A percentile compares a stretch with the other conserved stretches of the same genome.
Evolutionary conservation across 1,140 invertebrate genomes (phyloP).

Genomic region (Pseudobourletiella spinata): DNA sequence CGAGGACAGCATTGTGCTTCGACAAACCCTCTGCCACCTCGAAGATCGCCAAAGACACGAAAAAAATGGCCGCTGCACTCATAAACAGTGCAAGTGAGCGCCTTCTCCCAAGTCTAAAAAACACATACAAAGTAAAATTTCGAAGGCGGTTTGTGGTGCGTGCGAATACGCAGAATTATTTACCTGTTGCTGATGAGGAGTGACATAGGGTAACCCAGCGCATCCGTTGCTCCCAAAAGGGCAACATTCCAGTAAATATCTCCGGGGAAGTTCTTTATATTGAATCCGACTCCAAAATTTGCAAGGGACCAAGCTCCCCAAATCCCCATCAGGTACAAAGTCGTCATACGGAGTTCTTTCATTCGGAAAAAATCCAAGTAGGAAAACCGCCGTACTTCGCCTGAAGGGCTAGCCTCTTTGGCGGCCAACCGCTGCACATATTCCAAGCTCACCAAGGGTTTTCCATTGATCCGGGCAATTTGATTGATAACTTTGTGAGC

Average conservation of each 20-base stretch:
- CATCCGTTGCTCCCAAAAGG: conserved; percentile 19
- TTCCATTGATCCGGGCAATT: conserved; percentile 28
- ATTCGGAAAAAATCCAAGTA: conserved; percentile 29
- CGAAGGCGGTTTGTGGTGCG: neutral
- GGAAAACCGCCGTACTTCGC: neutral
- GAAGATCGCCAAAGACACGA: conserved; percentile 25
- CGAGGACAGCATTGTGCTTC: neutral
- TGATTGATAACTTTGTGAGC: conserved; percentile 24
- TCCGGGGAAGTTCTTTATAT: conserved; percentile 27
- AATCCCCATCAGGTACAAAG: conserved; percentile 17
- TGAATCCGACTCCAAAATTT: conserved; percentile 32
- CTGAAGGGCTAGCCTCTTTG: conserved; percentile 5
- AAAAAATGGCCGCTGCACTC: conserved; percentile 15
- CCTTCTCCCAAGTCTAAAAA: conserved; percentile 14
- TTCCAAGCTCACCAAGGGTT: neutral
- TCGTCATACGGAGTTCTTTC: conserved; percentile 3
- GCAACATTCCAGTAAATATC: conserved; percentile 23
- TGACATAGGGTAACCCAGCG: conserved; percentile 20
- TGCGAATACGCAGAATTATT: neutral
- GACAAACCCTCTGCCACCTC: conserved; percentile 8
- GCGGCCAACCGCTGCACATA: conserved; percentile 5
- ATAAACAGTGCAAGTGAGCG: conserved; percentile 17
- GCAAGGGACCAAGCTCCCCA: conserved; percentile 20
- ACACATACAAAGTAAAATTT: neutral
- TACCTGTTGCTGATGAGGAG: conserved; percentile 14